Base-by-base conservation (phyloP, 2,113 vertebrate species). In the Meles meles region DNA sequence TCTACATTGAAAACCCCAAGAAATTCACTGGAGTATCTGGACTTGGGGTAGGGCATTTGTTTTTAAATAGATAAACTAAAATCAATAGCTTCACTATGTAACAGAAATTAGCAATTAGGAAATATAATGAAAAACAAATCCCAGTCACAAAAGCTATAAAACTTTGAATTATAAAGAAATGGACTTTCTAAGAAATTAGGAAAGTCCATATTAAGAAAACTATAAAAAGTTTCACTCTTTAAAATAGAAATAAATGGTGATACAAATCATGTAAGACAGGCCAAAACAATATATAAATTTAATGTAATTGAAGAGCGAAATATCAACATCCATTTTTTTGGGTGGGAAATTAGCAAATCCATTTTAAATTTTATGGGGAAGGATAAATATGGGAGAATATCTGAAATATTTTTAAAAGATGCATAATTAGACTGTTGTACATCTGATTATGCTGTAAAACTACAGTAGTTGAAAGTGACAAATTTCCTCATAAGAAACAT, bases 101-200 rank as follows among this genome's bases (percentile, higher is more conserved):
- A 42, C 20, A 87, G 25, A 95, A 61, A 95, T 71, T 44, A 52
- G 2, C 31, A 87, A 39, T 76, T 31, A 90, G 4, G 6, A 82
- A 87, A 71, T 76, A 57, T 49, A 88, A 86, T 52, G 72, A 59
- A 86, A 92, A 94, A 10, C 7, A 97, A 94, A 90, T 85, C 27
- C 25, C 47, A 76, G 57, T 82, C 47, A 81, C 47, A 69, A 34
- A 93, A 90, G 29, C 25, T 21, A 42, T 49, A 93, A 87, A 89
- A 63, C 15, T 72, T n/a, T 69, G 77, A 90, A 90, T 83, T 83
- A 83, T 15, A 2, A 65, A 67, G 34, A 49, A 86, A 69, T 59
- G 37, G 25, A 83, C 9, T 90, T 39, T 34, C 4, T 55, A 76
- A 49, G 13, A 93, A 93, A 77, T 82, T 69, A 93, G 27, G 31